Base-by-base conservation (phyloP, 2,888 invertebrate species). In the Apamea crenata region DNA sequence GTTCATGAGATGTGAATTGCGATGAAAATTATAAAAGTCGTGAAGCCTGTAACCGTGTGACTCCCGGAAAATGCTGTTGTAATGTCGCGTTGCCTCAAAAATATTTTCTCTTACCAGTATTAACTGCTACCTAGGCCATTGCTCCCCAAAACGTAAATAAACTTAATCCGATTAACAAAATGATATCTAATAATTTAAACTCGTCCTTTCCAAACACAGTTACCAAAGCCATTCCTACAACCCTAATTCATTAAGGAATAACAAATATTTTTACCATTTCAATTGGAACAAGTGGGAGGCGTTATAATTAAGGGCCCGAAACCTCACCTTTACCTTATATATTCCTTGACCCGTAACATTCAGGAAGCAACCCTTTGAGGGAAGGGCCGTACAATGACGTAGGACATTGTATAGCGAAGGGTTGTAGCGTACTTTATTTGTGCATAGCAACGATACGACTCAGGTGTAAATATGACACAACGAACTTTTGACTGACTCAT, bases 291-390 rank as follows among this genome's bases (percentile, higher is more conserved):
- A 65, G 59, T 66, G 29, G 32, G 68, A 40, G 77, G 40, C 40
- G 50, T 61, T 70, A 69, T 70, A 85, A 77, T 83, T 77, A 80
- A 56, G 40, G 47, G 40, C 29, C 63, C 59, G 32, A 32, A 44
- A 36, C 21, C 50, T 74, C 59, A 86, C 78, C 78, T 87, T 85
- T 80, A 72, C 61, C 47, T 44, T 66, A 81, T 12, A 71, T 71
- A 40, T 69, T 59, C 79, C 77, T 66, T 87, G 82, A 87, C 68
- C 81, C 81, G 72, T 81, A 77, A 76, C 76, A 81, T 82, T 88
- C 79, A 81, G 79, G 79, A 88, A 78, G 74, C 70, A 79, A 80
- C 69, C 82, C 67, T 78, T 63, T 76, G 59, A 67, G 70, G 77
- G 68, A 71, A 76, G 77, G 80, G 69, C 68, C 65, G 44, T 75